A percentile compares a stretch with the other conserved stretches of the same genome.
Conservation (phyloP, 2,113 vertebrate species). For the Pungitius pungitius region DNA sequence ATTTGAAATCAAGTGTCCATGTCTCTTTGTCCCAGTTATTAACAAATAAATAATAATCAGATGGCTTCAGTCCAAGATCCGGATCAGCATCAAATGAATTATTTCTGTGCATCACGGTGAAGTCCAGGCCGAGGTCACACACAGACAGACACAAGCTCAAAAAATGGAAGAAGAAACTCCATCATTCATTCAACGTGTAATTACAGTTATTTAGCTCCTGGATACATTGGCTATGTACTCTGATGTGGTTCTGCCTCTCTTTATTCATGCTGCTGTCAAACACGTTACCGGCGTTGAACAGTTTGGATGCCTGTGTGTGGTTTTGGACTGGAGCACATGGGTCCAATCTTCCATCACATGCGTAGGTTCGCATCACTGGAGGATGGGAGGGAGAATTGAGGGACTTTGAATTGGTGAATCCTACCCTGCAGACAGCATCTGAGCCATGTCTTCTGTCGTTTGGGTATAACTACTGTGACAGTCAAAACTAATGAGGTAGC, state of each 20-base stretch:
- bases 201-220: not conserved
- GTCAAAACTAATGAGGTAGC: conserved; percentile 27
- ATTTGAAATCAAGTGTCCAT: conserved; percentile 39
- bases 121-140: conserved; percentile 14
- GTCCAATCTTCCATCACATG: conserved; percentile 9
- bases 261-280: conserved; percentile 4
- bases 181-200: not conserved
- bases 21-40: conserved; percentile 42
- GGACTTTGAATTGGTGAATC: not conserved
- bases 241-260: not conserved
- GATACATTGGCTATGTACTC: not conserved
- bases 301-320: not conserved
- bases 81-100: conserved; percentile 56
- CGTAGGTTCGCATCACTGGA: conserved; percentile 10
- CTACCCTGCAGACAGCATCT: not conserved
- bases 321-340: not conserved
- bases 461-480: conserved; percentile 15
- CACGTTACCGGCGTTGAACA: not conserved
- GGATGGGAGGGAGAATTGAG: conserved; percentile 6
- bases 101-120: conserved; percentile 29
- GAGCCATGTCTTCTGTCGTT: conserved; percentile 31
- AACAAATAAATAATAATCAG: conserved; percentile 54
- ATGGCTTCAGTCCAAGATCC: conserved; percentile 63
- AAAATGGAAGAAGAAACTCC: conserved; percentile 2
- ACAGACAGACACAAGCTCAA: not conserved